These are phyloP conservation scores for Mycetomoellerius zeteki DNA, from an alignment of 1,140 invertebrate species.

Conservation along the genomic window DNA sequence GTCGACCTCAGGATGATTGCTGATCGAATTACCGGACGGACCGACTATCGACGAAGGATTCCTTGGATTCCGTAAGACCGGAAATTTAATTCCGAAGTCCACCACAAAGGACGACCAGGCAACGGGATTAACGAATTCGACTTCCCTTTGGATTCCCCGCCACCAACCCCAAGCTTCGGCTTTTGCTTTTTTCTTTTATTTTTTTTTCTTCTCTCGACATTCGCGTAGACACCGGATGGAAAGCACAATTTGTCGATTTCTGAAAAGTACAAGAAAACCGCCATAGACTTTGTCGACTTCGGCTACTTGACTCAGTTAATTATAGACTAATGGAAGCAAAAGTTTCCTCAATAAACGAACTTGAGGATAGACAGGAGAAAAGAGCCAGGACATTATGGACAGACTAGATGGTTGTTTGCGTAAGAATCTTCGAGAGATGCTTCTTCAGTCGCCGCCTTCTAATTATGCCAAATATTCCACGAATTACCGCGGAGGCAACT, in stretches of 20 bases:
- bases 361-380: conserved; percentile 2
- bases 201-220: neutral
- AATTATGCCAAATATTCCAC: conserved; percentile 43
- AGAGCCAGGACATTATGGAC: conserved; percentile 30
- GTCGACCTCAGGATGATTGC: conserved; percentile 63
- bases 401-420: conserved; percentile 11
- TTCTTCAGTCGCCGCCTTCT: conserved; percentile 9
- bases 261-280: conserved; percentile 39
- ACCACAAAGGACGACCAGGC: conserved; percentile 65
- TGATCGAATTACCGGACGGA: conserved; percentile 74
- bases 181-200: conserved; percentile 5
- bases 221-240: conserved; percentile 38
- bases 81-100: conserved; percentile 74
- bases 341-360: conserved; percentile 59
- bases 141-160: conserved; percentile 21
- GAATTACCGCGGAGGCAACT: conserved; percentile 5
- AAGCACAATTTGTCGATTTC: conserved; percentile 57
- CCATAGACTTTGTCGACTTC: conserved; percentile 49
- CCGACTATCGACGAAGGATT: conserved; percentile 69
- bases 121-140: conserved; percentile 75
- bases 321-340: conserved; percentile 54
- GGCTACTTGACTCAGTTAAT: conserved; percentile 49
- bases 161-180: neutral
- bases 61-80: conserved; percentile 68
- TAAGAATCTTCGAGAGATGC: conserved; percentile 32